A percentile compares a stretch with the other conserved stretches of the same genome.
These are phyloP conservation scores for Thymelicus sylvestris DNA, from an alignment of 2,888 invertebrate genomes.

Conservation along the genomic window DNA sequence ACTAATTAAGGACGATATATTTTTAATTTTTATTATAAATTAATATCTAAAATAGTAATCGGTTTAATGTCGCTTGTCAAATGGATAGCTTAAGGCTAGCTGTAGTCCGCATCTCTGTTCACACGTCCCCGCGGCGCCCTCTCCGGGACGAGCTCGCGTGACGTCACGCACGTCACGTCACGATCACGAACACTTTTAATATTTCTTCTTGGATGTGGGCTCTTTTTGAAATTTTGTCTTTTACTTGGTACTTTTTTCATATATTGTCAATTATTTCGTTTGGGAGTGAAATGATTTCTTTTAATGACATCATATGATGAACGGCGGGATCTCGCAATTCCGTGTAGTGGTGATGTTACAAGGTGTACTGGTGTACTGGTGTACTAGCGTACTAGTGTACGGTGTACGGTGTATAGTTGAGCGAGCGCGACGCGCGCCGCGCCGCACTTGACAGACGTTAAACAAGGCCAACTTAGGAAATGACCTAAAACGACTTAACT, in stretches of 20 bases:
- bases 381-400: conserved; percentile 30
- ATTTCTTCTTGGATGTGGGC: conserved; percentile 75
- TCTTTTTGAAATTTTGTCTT: conserved; percentile 67
- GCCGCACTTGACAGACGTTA: conserved; percentile 78
- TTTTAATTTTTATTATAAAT: conserved; percentile 54
- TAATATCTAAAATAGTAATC: conserved; percentile 18
- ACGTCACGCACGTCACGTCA: conserved; percentile 52
- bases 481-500: conserved; percentile 83
- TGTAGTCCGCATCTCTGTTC: conserved; percentile 35
- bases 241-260: conserved; percentile 56
- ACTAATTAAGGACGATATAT: conserved; percentile 50
- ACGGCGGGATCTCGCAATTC: conserved; percentile 53
- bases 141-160: conserved; percentile 56
- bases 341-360: conserved; percentile 48
- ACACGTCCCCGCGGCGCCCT: conserved; percentile 62
- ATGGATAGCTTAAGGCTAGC: conserved; percentile 27
- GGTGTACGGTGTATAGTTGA: no score
- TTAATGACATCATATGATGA: conserved; percentile 59
- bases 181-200: conserved; percentile 61
- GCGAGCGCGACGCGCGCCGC: conserved; percentile 53
- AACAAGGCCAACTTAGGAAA: conserved; percentile 82
- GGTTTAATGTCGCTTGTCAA: conserved; percentile 35
- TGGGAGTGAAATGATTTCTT: conserved; percentile 71
- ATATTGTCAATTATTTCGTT: conserved; percentile 50
- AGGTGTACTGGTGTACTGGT: conserved; percentile 46